Evolutionary conservation across 2,113 vertebrate genomes (phyloP), one percentile per base, ranked within the genome.

Genomic region (Cyphomyrus discorhynchus): DNA sequence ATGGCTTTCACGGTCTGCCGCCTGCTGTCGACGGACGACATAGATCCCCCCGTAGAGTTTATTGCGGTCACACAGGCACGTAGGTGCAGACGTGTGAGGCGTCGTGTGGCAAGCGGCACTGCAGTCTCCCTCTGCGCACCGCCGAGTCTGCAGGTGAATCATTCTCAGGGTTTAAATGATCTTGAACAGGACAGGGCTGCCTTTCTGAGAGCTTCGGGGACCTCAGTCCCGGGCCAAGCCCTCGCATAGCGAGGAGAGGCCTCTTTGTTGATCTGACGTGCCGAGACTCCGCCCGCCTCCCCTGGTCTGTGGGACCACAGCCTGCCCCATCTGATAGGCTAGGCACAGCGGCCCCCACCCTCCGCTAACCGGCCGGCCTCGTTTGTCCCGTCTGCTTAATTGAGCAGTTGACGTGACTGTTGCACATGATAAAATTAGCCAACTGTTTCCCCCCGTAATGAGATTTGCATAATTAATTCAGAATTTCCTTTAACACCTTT

Each of bases 321-420:
- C 62, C 62, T 66, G n/a, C n/a, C n/a, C 9, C n/a, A 27, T n/a
- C 62, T 70, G 62, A 70, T 70, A 70, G 62, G 62, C 62, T 15
- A 13, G 62, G 62, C n/a, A 90, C 91, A 94, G 93, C 92, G 91
- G 94, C 94, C 62, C 62, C 62, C 10, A 13, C 1, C 10, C n/a
- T 7, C n/a, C 1, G 62, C 62, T 31, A 27, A 1, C 62, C 62
- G 9, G 62, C 58, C 62, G 2, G 94, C 94, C 93, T 95, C 95
- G 93, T 95, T 95, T 94, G 94, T 95, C 94, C 95, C 95, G 92
- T 93, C 94, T 95, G 94, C 94, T 95, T 96, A 96, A 96, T 95
- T 96, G 95, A 96, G 96, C 95, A 96, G 94, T 95, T 94, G 95
- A 95, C 95, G 95, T 96, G 95, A 95, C 93, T 91, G 93, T 95